phyloP scores from a whole-genome alignment of 2,797 vertebrate genomes.

The Paratrypauchen microcephalus region DNA sequence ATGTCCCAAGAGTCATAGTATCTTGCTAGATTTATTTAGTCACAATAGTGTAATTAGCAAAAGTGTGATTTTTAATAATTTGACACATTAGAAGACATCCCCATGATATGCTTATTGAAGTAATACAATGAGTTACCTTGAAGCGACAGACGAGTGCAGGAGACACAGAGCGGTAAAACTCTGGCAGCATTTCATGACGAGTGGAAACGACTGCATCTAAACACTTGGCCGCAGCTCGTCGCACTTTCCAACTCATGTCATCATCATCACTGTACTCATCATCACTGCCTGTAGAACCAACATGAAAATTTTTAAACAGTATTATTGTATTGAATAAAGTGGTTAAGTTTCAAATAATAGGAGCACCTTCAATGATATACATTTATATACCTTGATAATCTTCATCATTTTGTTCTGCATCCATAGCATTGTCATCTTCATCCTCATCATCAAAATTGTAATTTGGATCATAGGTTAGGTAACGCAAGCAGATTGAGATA shows the following conservation, averaged over 20 bases:
- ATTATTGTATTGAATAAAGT: background rate
- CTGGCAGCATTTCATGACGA: conserved; percentile 96
- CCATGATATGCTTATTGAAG: background rate
- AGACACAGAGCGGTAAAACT: conserved; percentile 97
- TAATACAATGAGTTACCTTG: conserved; percentile 71
- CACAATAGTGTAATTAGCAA: background rate
- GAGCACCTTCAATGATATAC: background rate
- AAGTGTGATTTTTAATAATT: background rate
- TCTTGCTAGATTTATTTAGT: no score
- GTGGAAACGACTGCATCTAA: conserved; percentile 96
- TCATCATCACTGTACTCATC: conserved; percentile 99
- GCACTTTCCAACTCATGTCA: conserved; percentile 99
- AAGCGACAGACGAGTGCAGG: conserved; percentile 95
- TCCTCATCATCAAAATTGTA: conserved; percentile 99
- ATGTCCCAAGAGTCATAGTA: no score
- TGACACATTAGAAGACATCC: background rate
- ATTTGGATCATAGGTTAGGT: conserved; percentile 98
- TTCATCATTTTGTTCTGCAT: conserved; percentile 94
- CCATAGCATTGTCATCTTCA: conserved; percentile 98
- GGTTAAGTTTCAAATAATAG: background rate
- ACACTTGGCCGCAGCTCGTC: conserved; percentile 96
- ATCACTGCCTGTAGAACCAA: conserved; percentile 73
- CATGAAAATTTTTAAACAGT: background rate
- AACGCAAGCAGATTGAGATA: conserved; percentile 98
- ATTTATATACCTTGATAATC: conserved; percentile 90